A percentile compares a stretch with the other conserved stretches of the same genome.
These are phyloP conservation scores for Ylistrum balloti DNA, from an alignment of 1,140 invertebrate species.

Conservation along the genomic window DNA sequence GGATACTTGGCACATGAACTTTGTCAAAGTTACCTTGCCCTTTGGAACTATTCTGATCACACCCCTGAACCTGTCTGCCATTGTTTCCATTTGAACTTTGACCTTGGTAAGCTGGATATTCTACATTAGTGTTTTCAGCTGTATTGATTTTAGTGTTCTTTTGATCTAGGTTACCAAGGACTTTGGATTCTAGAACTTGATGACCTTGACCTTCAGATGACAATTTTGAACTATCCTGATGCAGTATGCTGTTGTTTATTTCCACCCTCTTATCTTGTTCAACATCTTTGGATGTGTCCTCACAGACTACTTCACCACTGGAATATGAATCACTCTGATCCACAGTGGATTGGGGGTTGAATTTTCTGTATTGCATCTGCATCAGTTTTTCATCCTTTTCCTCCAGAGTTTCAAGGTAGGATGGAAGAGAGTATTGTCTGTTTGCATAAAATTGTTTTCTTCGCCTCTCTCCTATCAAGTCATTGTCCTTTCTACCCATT, in stretches of 20 bases:
- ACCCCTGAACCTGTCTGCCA: background rate
- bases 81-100: conserved; percentile 23
- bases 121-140: background rate
- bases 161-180: background rate
- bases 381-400: conserved; percentile 73
- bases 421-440: conserved; percentile 76
- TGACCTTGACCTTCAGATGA: background rate
- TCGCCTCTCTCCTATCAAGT: conserved; percentile 61
- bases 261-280: background rate
- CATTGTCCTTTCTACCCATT: conserved; percentile 23
- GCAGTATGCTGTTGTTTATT: background rate
- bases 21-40: background rate
- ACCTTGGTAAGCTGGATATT: conserved; percentile 29
- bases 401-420: conserved; percentile 75
- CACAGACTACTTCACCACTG: background rate
- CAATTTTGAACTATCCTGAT: background rate
- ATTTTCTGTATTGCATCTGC: background rate
- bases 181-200: background rate
- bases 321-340: background rate
- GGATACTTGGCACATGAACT: background rate
- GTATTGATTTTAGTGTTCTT: background rate
- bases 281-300: background rate
- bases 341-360: background rate
- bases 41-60: background rate
- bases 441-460: conserved; percentile 70